These are phyloP conservation scores for Melopsittacus undulatus DNA, from an alignment of 2,797 vertebrate species.

Conservation along the genomic window DNA sequence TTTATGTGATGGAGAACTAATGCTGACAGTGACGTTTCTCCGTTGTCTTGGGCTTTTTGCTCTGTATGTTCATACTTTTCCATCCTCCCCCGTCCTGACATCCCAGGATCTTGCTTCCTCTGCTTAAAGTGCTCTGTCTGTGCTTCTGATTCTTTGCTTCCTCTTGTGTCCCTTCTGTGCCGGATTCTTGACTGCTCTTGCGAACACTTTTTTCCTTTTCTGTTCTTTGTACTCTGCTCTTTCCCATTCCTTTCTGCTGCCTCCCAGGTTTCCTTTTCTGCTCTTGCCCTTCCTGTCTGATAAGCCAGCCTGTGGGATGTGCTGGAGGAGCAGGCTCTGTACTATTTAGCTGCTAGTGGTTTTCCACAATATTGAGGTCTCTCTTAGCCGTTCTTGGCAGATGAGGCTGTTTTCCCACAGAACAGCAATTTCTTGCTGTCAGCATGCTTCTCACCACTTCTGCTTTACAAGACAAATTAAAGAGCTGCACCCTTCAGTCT, in stretches of 20 bases:
- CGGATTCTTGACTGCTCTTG: neutral
- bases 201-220: neutral
- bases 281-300: neutral
- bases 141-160: neutral
- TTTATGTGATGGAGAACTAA: neutral
- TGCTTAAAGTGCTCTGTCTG: neutral
- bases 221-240: neutral
- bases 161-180: neutral
- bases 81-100: neutral
- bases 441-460: constrained; percentile 23
- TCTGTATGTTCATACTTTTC: neutral
- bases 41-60: neutral
- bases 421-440: constrained; percentile 49
- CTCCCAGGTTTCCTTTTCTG: neutral
- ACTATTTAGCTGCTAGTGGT: constrained; percentile 12
- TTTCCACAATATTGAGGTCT: constrained; percentile 28
- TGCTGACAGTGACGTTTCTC: neutral
- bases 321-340: constrained; percentile 8
- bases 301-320: constrained; percentile 28
- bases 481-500: constrained; percentile 15
- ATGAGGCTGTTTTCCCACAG: constrained; percentile 43
- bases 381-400: constrained; percentile 5
- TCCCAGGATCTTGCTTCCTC: constrained; percentile 4
- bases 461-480: constrained; percentile 57
- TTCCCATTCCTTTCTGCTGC: neutral